These are phyloP conservation scores for Progne subis DNA, from an alignment of 2,113 vertebrate species.

Conservation along the genomic window DNA sequence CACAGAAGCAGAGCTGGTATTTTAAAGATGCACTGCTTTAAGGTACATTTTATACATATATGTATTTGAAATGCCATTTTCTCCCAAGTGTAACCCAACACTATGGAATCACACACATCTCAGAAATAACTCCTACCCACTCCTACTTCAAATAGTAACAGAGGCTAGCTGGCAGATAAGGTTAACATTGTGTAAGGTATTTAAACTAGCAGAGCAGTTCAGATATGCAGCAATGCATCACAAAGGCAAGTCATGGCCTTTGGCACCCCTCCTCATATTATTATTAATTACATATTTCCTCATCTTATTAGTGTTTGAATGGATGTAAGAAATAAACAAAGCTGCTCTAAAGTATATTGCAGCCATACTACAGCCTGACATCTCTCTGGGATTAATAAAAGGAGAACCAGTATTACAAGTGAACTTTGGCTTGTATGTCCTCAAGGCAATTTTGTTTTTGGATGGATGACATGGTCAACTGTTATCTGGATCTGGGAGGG, in stretches of 20 bases:
- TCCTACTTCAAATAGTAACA: conserved; percentile 13
- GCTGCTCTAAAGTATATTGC: conserved; percentile 1
- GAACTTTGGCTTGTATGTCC: not conserved
- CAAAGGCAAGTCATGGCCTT: not conserved
- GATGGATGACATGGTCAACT: conserved; percentile 12
- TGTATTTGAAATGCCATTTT: not conserved
- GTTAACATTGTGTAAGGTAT: not conserved
- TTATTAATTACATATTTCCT: conserved; percentile 34
- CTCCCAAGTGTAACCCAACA: conserved; percentile 14
- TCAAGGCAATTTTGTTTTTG: not conserved
- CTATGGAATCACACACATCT: not conserved
- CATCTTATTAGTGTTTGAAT: conserved; percentile 27
- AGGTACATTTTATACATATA: not conserved
- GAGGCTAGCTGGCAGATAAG: not conserved
- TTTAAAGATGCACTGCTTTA: conserved; percentile 33
- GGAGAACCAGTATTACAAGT: not conserved
- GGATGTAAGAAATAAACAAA: conserved; percentile 8
- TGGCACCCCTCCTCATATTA: not conserved
- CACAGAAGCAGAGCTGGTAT: not conserved
- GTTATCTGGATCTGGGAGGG: not conserved
- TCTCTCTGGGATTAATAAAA: conserved; percentile 14
- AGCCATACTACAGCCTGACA: not conserved
- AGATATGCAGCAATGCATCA: conserved; percentile 5
- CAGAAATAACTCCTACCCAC: not conserved
- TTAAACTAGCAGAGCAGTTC: conserved; percentile 6